Evolutionary conservation across 2,888 invertebrate genomes (phyloP).

Genomic region (Microctonus brassicae): DNA sequence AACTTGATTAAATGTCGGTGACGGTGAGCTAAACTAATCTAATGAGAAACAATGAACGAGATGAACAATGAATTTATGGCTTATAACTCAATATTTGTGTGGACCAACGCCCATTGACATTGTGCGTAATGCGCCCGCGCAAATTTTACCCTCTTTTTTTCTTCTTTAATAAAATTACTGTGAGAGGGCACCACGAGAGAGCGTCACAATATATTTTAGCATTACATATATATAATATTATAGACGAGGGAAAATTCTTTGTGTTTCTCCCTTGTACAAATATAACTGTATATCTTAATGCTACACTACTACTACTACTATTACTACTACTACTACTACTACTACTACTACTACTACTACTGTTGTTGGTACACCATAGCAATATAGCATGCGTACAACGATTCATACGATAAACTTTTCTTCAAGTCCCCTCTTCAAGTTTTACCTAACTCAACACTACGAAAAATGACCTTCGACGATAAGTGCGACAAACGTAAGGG

Average conservation of each 20-base stretch:
- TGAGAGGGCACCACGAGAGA: conserved; percentile 3
- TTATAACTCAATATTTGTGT: conserved; percentile 21
- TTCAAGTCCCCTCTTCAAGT: conserved; percentile 4
- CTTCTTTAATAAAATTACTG: background rate
- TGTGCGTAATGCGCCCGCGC: conserved; percentile 3
- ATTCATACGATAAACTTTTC: conserved; percentile 4
- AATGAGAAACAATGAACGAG: conserved; percentile 14
- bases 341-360: background rate
- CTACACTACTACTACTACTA: no score
- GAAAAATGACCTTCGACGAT: conserved; percentile 26
- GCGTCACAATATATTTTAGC: background rate
- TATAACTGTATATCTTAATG: background rate
- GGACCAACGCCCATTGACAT: conserved; percentile 30
- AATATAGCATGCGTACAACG: background rate
- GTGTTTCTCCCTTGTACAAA: background rate
- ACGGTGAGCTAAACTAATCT: conserved; percentile 28
- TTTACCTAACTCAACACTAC: conserved; percentile 23
- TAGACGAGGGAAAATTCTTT: background rate
- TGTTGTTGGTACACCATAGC: no score
- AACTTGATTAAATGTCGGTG: conserved; percentile 32
- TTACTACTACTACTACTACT: background rate
- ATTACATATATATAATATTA: background rate
- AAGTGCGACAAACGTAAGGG: conserved; percentile 10
- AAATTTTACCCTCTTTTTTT: background rate
- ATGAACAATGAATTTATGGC: conserved; percentile 23